Evolutionary conservation across 2,888 invertebrate genomes (phyloP).

Genomic region (Slavum lentiscoides): DNA sequence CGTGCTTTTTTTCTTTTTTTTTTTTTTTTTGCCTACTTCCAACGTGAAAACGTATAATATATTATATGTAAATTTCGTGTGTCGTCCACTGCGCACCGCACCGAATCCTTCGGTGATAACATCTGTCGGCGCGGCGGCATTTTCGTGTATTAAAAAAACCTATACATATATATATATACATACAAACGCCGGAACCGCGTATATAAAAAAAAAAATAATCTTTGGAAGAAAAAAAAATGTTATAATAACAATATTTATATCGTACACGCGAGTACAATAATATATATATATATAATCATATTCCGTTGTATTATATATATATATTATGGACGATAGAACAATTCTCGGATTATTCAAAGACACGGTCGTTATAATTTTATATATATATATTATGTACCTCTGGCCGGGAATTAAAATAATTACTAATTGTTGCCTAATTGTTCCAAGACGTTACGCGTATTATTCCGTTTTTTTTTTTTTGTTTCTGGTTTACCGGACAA

Average conservation of each 20-base stretch:
- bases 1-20: too few relatives aligned
- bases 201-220: conserved; percentile 35
- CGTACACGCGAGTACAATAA: too few relatives aligned
- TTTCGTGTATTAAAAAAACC: conserved; percentile 1
- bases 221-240: conserved; percentile 9
- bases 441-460: conserved; percentile 3
- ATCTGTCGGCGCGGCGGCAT: conserved; percentile 27
- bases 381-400: background rate
- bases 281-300: conserved; percentile 30
- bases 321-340: background rate
- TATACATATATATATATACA: background rate
- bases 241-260: background rate
- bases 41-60: conserved; percentile 23
- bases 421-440: conserved; percentile 51
- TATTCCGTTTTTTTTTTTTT: background rate
- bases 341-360: conserved; percentile 39
- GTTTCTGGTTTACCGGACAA: conserved; percentile 26
- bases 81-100: background rate
- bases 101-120: conserved; percentile 20
- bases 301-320: background rate
- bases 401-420: conserved; percentile 46
- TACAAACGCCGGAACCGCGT: conserved; percentile 19
- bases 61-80: conserved; percentile 50
- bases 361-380: conserved; percentile 15
- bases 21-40: background rate